Percentiles rank a stretch among this genome's conserved stretches.
Conservation (phyloP, 2,797 vertebrate genomes). For the Phataginus tricuspis region DNA sequence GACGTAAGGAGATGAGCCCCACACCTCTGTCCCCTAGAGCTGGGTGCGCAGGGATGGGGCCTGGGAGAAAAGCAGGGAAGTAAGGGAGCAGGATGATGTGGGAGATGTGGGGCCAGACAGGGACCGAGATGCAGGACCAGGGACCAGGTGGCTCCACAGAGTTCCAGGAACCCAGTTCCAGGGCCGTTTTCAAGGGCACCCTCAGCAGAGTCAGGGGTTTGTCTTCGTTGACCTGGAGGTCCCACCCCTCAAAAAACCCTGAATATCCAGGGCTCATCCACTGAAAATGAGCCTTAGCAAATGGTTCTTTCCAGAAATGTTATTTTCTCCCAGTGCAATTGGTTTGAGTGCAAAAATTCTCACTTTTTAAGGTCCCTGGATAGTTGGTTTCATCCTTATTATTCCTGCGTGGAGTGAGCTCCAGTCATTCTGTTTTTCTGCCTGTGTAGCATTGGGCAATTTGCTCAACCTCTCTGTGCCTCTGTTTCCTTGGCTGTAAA, state of each 20-base stretch:
- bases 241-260: not conserved
- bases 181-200: too few species aligned
- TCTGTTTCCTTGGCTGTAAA: not conserved
- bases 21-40: not conserved
- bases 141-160: not conserved
- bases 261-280: not conserved
- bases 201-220: not conserved
- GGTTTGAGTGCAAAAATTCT: not conserved
- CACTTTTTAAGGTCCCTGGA: not conserved
- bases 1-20: accelerated
- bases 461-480: not conserved
- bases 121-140: not conserved
- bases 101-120: not conserved
- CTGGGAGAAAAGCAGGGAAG: too few species aligned
- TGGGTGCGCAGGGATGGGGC: not conserved
- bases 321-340: not conserved
- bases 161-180: not conserved
- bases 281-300: not conserved
- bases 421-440: not conserved
- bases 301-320: not conserved
- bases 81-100: not conserved
- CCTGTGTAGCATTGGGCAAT: not conserved
- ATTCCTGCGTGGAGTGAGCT: not conserved
- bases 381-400: too few species aligned
- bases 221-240: not conserved